Evolutionary conservation across 2,888 invertebrate genomes (phyloP), one percentile per base, ranked within the genome.

Genomic region (Parapristionchus giblindavisi): DNA sequence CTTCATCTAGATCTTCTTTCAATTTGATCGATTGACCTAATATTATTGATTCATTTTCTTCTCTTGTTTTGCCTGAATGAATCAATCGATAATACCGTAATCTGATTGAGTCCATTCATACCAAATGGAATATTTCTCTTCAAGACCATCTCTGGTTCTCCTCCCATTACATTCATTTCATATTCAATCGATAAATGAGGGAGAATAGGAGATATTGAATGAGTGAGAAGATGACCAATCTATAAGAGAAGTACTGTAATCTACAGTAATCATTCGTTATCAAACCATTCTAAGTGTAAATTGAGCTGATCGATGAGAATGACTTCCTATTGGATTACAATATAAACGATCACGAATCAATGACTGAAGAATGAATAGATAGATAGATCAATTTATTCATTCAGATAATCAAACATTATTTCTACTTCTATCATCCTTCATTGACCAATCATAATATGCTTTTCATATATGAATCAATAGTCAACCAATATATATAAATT

Each of bases 341-440:
- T 87, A 87, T 5, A 87, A 78, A n/a, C 87, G 83, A 73, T 87
- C 87, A 17, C 83, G 77, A 0, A 87, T 82, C 43, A 79, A 82
- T 73, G 84, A 79, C 86, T 86, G 74, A 75, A 84, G 78, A 11
- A 27, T 48, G 61, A 56, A 60, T 1, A 48, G 38, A 54, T 5
- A n/a, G 51, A 17, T 6, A 29, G 29, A 68, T 66, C 32, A 63
- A 29, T 17, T n/a, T n/a, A n/a, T n/a, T n/a, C n/a, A n/a, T n/a
- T n/a, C n/a, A n/a, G n/a, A n/a, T n/a, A n/a, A n/a, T n/a, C n/a
- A n/a, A n/a, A n/a, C n/a, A n/a, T n/a, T n/a, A n/a, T n/a, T n/a
- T n/a, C n/a, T n/a, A n/a, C n/a, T n/a, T n/a, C n/a, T n/a, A n/a
- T n/a, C n/a, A n/a, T n/a, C n/a, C n/a, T n/a, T n/a, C n/a, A n/a